Base-by-base conservation (phyloP, 2,888 invertebrate genomes). In the Ganaspis brasiliensis region DNA sequence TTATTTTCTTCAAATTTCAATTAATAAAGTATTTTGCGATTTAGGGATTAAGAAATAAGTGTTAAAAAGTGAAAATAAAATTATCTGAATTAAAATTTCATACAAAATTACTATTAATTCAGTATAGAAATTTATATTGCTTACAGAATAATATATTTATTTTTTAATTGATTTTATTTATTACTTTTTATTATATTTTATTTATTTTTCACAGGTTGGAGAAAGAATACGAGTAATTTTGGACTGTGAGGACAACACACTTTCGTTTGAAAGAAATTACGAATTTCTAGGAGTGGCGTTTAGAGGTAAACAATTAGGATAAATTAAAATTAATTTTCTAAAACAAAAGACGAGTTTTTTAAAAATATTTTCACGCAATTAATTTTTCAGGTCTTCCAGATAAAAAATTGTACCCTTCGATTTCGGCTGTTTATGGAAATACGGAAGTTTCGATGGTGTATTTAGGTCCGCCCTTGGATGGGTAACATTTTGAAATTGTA, bases 381-480 rank as follows among this genome's bases (percentile, higher is more conserved):
- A 4, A 49, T 80, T 74, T 90, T 93, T 75, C 91, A 97, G 97
- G 97, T 86, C 94, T 99, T 91, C 98, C 99, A 75, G 96, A 97
- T 89, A 98, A 97, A 91, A 96, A 95, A 91, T 93, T 99, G 73
- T 99, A 96, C 92, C 99, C 99, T 79, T 97, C 99, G 79, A 97
- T 99, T 73, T 98, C 99, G 70, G 99, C 99, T 78, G 99, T 99
- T 12, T 99, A 99, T 93, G 99, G 99, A 79, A 99, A 99, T 91
- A 99, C 99, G 67, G 99, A 99, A 94, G 98, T 99, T 55, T 98
- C 99, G 49, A 99, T 99, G 98, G 98, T 99, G 57, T 99, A 99
- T 92, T 93, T 98, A 87, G 99, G 99, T 82, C 96, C 96, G 82
- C 99, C 99, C n/a, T 92, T 98, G 89, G 98, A 98, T 94, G 98